Evolutionary conservation across 2,797 vertebrate genomes (phyloP), one percentile per base, ranked within the genome.

Genomic region (Anguilla anguilla): DNA sequence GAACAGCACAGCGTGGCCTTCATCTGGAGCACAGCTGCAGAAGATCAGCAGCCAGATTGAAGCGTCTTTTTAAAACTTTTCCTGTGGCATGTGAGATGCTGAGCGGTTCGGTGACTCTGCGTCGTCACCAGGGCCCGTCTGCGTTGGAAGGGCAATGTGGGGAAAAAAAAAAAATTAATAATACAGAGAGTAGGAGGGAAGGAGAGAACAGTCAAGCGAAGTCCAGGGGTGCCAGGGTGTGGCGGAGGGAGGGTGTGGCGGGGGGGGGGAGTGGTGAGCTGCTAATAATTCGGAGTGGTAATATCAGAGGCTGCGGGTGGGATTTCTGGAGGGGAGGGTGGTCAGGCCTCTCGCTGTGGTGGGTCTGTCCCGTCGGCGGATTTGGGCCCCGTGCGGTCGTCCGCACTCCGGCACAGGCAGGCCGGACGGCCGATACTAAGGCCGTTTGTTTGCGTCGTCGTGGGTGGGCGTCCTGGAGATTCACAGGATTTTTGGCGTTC

Each of bases 1-100:
- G 11, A 7, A 39, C 74, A 49, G 19, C 1, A 35, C 19, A 61
- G 83, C 92, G 93, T 22, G 59, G 85, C 92, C 94, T 92, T 95
- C 93, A 94, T 95, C 94, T 92, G 93, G 93, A 87, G 90, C 93
- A 89, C 61, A 89, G 91, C 92, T 91, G 93, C 90, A 91, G 93
- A 94, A 93, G 93, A 92, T 89, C 89, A 86, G 25, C 89, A 83
- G 88, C 91, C 91, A 89, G 92, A 94, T 95, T 92, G 93, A 88
- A 88, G 86, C 88, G 11, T 92, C 94, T 72, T 15, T 35, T 55
- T 85, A 6, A 59, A 19, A 64, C 39, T 19, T 22, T 43, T 31
- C 67, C 43, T 77, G 31, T 79, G 61, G 77, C 64, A 74, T n/a
- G 15, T 39, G 39, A 13, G 77, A 86, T 61, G 17, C 22, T 61